A percentile compares a stretch with the other conserved stretches of the same genome.
phyloP scores from a whole-genome alignment of 2,113 vertebrate genomes.

The Erpornis zantholeuca region DNA sequence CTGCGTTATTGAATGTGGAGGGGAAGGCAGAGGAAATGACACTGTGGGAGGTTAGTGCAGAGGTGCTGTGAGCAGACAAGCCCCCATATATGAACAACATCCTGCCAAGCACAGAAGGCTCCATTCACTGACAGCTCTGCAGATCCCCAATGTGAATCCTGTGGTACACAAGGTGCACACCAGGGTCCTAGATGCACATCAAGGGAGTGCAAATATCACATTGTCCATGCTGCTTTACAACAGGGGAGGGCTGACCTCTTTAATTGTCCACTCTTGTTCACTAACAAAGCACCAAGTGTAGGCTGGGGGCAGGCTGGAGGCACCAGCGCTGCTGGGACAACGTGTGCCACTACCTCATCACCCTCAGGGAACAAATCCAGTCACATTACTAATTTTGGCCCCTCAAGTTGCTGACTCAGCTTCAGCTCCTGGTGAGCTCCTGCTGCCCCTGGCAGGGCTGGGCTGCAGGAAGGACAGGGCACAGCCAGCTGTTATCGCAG shows the following conservation, averaged over 20 bases:
- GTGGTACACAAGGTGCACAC: fast-evolving
- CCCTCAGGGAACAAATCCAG: background rate
- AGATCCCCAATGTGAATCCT: fast-evolving
- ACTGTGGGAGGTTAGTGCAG: fast-evolving
- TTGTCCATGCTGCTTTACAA: fast-evolving
- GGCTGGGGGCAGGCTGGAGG: background rate
- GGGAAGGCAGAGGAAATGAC: background rate
- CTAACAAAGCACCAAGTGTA: fast-evolving
- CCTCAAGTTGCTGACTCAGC: background rate
- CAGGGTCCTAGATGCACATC: background rate
- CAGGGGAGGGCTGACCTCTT: background rate
- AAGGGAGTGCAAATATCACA: fast-evolving
- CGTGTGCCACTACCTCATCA: background rate
- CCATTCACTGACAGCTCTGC: background rate
- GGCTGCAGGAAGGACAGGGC: background rate
- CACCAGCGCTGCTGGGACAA: background rate
- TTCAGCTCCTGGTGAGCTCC: background rate
- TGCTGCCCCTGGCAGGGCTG: background rate
- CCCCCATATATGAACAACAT: background rate
- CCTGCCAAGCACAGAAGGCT: background rate
- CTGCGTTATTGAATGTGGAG: background rate
- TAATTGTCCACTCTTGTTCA: fast-evolving
- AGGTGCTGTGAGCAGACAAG: fast-evolving
- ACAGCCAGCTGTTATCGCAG: background rate
- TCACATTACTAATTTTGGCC: background rate